phyloP scores from a whole-genome alignment of 1,140 invertebrate species.

The Samia ricini region DNA sequence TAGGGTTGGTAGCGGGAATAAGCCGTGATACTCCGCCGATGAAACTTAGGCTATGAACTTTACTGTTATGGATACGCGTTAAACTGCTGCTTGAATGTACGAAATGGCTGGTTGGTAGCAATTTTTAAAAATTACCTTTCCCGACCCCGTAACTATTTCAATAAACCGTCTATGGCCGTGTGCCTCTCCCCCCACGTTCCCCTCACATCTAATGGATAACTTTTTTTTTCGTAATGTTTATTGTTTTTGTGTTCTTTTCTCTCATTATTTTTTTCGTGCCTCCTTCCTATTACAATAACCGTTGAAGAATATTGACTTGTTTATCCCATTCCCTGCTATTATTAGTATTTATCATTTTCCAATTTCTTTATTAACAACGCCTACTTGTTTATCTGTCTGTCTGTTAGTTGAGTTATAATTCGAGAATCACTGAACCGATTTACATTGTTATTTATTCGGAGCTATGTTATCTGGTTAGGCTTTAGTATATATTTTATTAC shows the following conservation, averaged over 20 bases:
- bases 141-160: conserved; percentile 66
- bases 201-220: conserved; percentile 57
- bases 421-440: no score
- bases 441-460: no score
- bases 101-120: conserved; percentile 46
- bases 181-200: no score
- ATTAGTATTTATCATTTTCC: neutral
- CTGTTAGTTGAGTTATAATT: no score
- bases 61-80: conserved; percentile 70
- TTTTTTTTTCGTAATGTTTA: conserved; percentile 60
- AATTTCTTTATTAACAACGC: neutral
- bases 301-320: conserved; percentile 27
- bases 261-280: conserved; percentile 21
- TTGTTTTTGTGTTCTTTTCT: conserved; percentile 32
- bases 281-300: conserved; percentile 33
- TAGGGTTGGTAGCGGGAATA: neutral
- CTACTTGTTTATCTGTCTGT: no score
- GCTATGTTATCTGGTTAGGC: no score
- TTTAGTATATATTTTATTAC: no score
- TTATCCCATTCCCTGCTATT: conserved; percentile 7
- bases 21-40: conserved; percentile 15
- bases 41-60: conserved; percentile 68
- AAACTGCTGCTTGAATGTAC: conserved; percentile 57
- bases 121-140: conserved; percentile 70
- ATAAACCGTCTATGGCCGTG: conserved; percentile 62